Evolutionary conservation across 2,113 vertebrate genomes (phyloP), one percentile per base, ranked within the genome.

Genomic region (Passer montanus): DNA sequence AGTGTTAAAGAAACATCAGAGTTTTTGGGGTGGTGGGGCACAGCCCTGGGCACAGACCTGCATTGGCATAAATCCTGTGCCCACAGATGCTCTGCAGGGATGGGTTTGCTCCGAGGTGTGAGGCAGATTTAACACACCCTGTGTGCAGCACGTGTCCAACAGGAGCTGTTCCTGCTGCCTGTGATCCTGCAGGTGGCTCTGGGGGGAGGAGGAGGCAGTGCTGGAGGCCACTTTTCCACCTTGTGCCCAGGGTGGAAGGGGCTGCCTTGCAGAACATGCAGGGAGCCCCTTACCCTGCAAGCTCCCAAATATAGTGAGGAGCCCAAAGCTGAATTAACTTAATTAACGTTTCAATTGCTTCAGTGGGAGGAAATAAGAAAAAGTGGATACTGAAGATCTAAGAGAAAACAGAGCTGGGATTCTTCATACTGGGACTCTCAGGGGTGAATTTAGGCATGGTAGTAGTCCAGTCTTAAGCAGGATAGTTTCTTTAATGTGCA

Each of bases 251-350:
- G 20, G 3, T 30, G 7, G 35, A 66, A 35, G 19, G 11, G 7
- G 41, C 9, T 35, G 46, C 10, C 13, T 13, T 23, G 26, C 30
- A 80, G 39, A 27, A 26, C 3, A 7, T 2, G 4, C 16, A 58
- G 59, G 10, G 28, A 86, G 2, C 6, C 21, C 5, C 10, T 70
- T 30, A 24, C 41, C 19, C 28, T 60, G 18, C 24, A 47, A 55
- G 39, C 21, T 67, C 12, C 21, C 0, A 0, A 37, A 41, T 4
- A 4, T 0, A 35, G 31, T 0, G 1, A 84, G 66, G 47, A 62
- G 10, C 9, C 7, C 28, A 18, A 56, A 84, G n/a, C 6, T 21
- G 23, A 52, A 63, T 46, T 20, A 24, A n/a, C 67, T 30, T 2
- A 56, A 53, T 23, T 15, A 55, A 6, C 0, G 6, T 55, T 46